These are phyloP conservation scores for Crotalus tigris DNA, from an alignment of 2,113 vertebrate genomes.

Conservation along the genomic window DNA sequence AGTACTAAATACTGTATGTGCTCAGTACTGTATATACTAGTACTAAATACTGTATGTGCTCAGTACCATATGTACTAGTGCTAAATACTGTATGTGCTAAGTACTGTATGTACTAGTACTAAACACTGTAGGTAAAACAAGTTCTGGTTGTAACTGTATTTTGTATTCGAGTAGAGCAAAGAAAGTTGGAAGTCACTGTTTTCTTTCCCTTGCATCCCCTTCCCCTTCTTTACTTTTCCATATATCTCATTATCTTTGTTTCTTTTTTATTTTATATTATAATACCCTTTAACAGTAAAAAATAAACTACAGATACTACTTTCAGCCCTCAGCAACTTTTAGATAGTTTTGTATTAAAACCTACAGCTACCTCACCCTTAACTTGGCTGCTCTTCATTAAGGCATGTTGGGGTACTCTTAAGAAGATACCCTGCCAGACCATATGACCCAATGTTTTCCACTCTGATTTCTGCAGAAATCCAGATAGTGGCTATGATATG, in stretches of 20 bases:
- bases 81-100: too few species aligned
- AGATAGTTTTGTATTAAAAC: background rate
- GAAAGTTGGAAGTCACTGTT: background rate
- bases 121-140: background rate
- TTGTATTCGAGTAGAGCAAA: background rate
- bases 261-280: background rate
- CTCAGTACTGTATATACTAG: too few species aligned
- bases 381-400: background rate
- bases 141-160: background rate
- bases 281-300: background rate
- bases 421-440: background rate
- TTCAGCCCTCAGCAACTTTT: background rate
- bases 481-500: background rate
- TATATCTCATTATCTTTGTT: background rate
- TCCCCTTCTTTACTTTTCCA: background rate
- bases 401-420: background rate
- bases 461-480: background rate
- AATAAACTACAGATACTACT: background rate
- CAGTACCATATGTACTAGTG: too few species aligned
- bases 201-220: background rate
- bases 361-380: background rate
- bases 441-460: background rate
- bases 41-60: too few species aligned
- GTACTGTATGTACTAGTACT: too few species aligned
- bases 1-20: background rate